These are phyloP conservation scores for Pristionchus entomophagus DNA, from an alignment of 2,888 invertebrate genomes.

Conservation along the genomic window DNA sequence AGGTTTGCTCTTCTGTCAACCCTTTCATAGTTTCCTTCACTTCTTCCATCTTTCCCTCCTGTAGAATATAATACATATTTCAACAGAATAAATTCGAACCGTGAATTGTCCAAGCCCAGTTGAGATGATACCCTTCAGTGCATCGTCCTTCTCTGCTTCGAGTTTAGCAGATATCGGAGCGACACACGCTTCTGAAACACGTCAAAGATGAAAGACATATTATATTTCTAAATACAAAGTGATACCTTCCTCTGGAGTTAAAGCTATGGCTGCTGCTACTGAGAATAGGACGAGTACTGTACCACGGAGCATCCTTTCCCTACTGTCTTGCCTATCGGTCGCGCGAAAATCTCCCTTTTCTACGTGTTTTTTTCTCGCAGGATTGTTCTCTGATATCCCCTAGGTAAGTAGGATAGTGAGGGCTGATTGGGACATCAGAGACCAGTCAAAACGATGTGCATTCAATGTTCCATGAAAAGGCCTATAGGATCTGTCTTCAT, in stretches of 20 bases:
- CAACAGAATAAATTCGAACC: no score
- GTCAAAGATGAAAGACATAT: no score
- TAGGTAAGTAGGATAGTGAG: no score
- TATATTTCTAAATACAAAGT: neutral
- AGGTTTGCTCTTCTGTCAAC: neutral
- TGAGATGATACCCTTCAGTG: neutral
- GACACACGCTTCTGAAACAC: conserved; percentile 4
- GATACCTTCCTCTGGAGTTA: neutral
- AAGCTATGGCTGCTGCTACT: neutral
- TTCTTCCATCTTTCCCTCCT: no score
- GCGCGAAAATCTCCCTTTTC: neutral
- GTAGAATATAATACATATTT: no score
- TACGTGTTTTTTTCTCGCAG: neutral
- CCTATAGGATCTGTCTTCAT: no score
- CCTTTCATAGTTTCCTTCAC: neutral
- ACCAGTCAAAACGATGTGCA: no score
- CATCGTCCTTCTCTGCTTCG: neutral
- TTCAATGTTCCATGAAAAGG: no score
- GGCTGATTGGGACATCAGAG: no score
- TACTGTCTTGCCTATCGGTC: neutral
- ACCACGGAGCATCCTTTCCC: neutral
- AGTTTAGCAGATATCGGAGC: neutral
- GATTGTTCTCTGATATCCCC: no score
- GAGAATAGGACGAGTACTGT: neutral
- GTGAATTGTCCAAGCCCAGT: conserved; percentile 2